phyloP scores from a whole-genome alignment of 92 coral and sea anemone species.

The Diadumene lineata region DNA sequence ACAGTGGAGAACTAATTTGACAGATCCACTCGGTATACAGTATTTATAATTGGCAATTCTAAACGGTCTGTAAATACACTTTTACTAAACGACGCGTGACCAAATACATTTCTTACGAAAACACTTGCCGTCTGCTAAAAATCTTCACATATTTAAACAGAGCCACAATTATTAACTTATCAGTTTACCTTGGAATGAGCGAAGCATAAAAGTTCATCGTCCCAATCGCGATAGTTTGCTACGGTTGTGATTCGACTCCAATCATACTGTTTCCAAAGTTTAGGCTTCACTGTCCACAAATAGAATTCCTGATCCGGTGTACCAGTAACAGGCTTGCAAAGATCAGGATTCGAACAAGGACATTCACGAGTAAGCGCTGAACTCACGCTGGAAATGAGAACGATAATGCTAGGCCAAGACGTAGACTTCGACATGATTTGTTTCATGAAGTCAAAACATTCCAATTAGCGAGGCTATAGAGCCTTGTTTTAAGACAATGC shows the following conservation, averaged over 20 bases:
- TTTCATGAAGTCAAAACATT: too few relatives aligned
- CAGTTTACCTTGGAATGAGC: conserved; percentile 93
- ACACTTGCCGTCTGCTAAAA: too few relatives aligned
- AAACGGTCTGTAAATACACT: too few relatives aligned
- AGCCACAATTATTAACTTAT: neutral
- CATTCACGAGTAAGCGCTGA: conserved; percentile 43
- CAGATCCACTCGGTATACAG: too few relatives aligned
- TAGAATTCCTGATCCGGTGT: conserved; percentile 86
- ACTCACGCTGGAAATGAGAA: conserved; percentile 3
- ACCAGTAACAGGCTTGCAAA: conserved; percentile 72
- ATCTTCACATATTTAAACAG: too few relatives aligned
- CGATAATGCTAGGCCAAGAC: conserved; percentile 2
- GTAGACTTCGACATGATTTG: too few relatives aligned
- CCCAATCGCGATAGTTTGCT: conserved; percentile 91
- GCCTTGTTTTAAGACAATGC: too few relatives aligned
- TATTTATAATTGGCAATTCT: too few relatives aligned
- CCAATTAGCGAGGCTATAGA: too few relatives aligned
- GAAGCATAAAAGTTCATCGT: conserved; percentile 84
- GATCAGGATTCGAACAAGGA: conserved; percentile 75
- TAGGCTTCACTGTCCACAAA: conserved; percentile 77
- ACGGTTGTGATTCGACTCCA: conserved; percentile 89
- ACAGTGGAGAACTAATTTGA: too few relatives aligned
- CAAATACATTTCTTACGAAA: too few relatives aligned
- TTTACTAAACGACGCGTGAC: too few relatives aligned
- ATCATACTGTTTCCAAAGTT: conserved; percentile 86